Evolutionary conservation across 2,888 invertebrate genomes (phyloP).

Genomic region (Hermaeophaga mercurialis): DNA sequence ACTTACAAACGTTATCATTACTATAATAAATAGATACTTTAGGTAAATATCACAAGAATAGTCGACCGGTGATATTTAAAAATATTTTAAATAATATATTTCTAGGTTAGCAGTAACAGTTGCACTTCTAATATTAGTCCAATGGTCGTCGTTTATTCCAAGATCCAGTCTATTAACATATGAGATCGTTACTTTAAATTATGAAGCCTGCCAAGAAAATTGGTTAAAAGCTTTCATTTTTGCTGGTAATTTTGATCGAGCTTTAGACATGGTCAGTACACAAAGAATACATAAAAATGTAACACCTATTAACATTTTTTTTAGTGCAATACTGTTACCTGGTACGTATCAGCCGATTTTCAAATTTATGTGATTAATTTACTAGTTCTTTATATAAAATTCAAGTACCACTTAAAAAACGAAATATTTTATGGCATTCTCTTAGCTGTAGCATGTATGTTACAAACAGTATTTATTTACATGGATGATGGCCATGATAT

Average conservation of each 20-base stretch:
- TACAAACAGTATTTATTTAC: conserved; percentile 13
- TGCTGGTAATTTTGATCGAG: conserved; percentile 3
- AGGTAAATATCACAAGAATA: conserved; percentile 11
- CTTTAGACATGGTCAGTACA: conserved; percentile 16
- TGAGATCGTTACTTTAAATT: neutral
- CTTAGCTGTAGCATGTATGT: neutral
- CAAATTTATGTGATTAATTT: conserved; percentile 19
- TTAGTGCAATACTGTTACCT: conserved; percentile 15
- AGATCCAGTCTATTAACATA: neutral
- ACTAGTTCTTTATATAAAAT: conserved; percentile 16
- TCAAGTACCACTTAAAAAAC: conserved; percentile 15
- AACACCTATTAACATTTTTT: neutral
- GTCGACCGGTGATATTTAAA: too few species aligned
- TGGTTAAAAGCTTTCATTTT: neutral
- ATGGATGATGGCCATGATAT: conserved; percentile 12
- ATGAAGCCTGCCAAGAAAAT: neutral
- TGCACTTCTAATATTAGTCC: too few species aligned
- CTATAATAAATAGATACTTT: conserved; percentile 4
- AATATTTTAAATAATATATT: too few species aligned
- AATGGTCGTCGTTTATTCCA: neutral
- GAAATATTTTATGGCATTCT: neutral
- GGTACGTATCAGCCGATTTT: conserved; percentile 28
- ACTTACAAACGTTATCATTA: neutral
- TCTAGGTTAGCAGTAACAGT: too few species aligned
- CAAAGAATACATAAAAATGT: neutral